Evolutionary conservation across 2,888 invertebrate genomes (phyloP).

Genomic region (Patella pellucida): DNA sequence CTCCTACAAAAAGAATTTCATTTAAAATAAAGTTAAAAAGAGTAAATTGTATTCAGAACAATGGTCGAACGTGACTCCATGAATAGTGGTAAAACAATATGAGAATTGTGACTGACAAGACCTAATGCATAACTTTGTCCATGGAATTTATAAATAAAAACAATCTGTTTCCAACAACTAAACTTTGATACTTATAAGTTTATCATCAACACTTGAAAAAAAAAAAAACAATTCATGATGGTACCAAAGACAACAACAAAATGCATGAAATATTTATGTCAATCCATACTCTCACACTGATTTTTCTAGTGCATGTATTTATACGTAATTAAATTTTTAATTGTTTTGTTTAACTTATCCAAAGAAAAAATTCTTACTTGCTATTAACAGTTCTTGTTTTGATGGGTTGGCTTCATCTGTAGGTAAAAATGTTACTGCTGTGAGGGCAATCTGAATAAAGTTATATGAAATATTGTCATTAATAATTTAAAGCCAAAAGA

Average conservation of each 20-base stretch:
- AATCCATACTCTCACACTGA: no score
- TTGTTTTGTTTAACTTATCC: not conserved
- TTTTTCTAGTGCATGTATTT: not conserved
- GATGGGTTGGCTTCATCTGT: conserved; percentile 82
- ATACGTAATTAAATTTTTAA: not conserved
- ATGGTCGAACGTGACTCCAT: not conserved
- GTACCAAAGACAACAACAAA: not conserved
- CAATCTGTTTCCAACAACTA: not conserved
- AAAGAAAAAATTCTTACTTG: conserved; percentile 75
- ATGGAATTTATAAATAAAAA: not conserved
- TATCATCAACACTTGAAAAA: not conserved
- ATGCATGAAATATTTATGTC: no score
- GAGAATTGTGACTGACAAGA: not conserved
- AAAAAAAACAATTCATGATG: not conserved
- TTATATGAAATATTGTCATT: conserved; percentile 17
- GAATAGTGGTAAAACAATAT: not conserved
- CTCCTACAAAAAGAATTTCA: conserved; percentile 74
- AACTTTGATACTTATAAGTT: not conserved
- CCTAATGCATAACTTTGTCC: not conserved
- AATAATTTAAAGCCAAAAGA: not conserved
- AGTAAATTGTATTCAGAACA: no score
- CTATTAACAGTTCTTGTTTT: conserved; percentile 83
- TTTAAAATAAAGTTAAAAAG: no score
- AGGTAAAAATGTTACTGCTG: conserved; percentile 86
- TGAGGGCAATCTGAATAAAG: conserved; percentile 81